These are phyloP conservation scores for Drosophila formosana DNA, from an alignment of 2,888 invertebrate genomes.

Conservation along the genomic window DNA sequence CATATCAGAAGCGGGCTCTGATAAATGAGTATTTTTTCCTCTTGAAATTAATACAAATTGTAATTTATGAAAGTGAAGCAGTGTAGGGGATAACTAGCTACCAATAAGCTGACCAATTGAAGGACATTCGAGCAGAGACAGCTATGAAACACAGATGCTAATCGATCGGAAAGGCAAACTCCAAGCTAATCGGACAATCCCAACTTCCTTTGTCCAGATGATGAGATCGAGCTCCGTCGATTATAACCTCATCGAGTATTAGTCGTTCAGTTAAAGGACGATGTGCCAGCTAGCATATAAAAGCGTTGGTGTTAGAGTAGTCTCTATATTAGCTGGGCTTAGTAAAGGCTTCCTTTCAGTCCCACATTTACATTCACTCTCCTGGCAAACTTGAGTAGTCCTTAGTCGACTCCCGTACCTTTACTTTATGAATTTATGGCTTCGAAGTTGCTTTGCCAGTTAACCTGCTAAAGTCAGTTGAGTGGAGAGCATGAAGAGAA, in stretches of 20 bases:
- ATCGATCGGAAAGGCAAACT: not conserved
- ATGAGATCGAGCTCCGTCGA: not conserved
- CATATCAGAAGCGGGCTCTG: not conserved
- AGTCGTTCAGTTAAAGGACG: no score
- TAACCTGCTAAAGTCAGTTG: slow-evolving; percentile 58
- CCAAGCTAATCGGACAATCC: not conserved
- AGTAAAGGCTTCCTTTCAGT: slow-evolving; percentile 69
- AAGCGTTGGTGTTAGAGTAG: slow-evolving; percentile 31
- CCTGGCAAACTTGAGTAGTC: slow-evolving; percentile 49
- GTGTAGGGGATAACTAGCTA: not conserved
- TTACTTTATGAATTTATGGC: slow-evolving; percentile 69
- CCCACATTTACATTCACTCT: slow-evolving; percentile 36
- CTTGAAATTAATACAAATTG: not conserved
- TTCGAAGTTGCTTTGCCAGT: slow-evolving; percentile 58
- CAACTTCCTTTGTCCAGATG: not conserved
- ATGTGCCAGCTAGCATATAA: not conserved
- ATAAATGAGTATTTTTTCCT: not conserved
- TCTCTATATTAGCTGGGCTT: slow-evolving; percentile 51
- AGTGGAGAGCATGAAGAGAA: not conserved
- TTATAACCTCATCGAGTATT: not conserved
- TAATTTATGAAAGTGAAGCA: not conserved
- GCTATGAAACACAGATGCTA: not conserved
- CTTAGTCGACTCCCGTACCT: slow-evolving; percentile 45
- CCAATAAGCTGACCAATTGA: not conserved
- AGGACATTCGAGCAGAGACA: not conserved